Evolutionary conservation across 2,888 invertebrate genomes (phyloP), one percentile per base, ranked within the genome.

Genomic region (Dinocampus coccinellae): DNA sequence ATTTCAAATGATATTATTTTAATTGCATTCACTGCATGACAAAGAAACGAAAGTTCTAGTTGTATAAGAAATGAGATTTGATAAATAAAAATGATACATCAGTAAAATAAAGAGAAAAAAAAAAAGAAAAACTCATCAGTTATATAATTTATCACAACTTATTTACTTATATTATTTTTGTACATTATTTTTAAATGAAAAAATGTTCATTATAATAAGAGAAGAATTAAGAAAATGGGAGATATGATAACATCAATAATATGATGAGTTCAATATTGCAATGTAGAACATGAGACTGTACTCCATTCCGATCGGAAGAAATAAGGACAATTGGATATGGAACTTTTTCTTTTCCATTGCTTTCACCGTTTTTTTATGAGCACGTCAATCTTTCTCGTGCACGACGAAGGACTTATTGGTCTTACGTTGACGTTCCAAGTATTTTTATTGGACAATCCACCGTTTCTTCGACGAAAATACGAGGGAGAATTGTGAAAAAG

Each of bases 391-490:
- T 9, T 58, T 64, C 34, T 39, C 20, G 11, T 47, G 29, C 47
- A 70, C 53, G 33, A 10, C 33, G 42, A 42, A 53, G 34, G 73
- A 75, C 73, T 75, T 77, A 75, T 77, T 75, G 75, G 77, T 75
- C 74, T 63, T 65, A 75, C 73, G 71, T 75, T 75, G 72, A 71
- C 72, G 67, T 66, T 67, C 61, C 58, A 55, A 75, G 75, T 75
- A 77, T 78, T 76, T 78, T 77, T 78, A 78, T 78, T 78, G 73
- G 73, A 78, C 70, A 69, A 73, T 74, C 72, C 72, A 71, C 67
- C 62, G 60, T 62, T 68, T 64, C 61, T 29, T 57, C 58, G 16
- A n/a, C 20, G 34, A 4, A 2, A 10, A 33, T n/a, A 29, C 26
- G 58, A 63, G 61, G 63, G 34, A 24, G 36, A 47, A 47, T 47